Conservation (phyloP, 2,113 vertebrate genomes). For the Apistogramma diplotaenia region DNA sequence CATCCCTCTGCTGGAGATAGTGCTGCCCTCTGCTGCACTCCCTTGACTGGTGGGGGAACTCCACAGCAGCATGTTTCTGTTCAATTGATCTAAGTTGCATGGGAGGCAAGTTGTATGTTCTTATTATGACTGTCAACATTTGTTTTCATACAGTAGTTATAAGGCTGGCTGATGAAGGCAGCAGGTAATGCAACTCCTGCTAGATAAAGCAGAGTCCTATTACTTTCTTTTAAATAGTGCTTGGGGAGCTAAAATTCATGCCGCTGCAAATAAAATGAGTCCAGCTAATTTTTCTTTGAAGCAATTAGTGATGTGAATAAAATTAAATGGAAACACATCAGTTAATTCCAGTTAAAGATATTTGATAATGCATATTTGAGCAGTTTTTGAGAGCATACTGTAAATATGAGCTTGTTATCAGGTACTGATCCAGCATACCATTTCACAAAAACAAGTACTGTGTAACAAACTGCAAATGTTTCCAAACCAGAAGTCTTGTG, state of each 20-base stretch:
- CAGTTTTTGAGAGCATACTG: neutral
- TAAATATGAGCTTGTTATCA: neutral
- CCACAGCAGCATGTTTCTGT: neutral
- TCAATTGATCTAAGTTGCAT: neutral
- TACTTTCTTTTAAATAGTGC: constrained; percentile 1
- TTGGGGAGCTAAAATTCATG: neutral
- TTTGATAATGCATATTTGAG: neutral
- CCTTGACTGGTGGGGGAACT: constrained; percentile 1
- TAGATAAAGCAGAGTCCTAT: neutral
- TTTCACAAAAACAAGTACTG: neutral
- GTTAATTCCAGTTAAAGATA: neutral
- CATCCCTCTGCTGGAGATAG: constrained; percentile 19
- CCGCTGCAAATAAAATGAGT: neutral
- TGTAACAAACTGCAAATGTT: neutral
- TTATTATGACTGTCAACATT: neutral
- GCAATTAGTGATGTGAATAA: neutral
- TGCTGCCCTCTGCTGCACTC: constrained; percentile 52
- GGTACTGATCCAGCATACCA: neutral
- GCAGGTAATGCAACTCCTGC: neutral
- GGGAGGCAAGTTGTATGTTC: neutral
- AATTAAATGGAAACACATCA: neutral
- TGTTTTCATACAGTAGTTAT: neutral
- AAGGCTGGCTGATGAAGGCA: neutral
- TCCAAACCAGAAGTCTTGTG: neutral
- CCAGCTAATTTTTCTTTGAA: neutral